phyloP scores from a whole-genome alignment of 2,113 vertebrate genomes.

The Marmota monax region DNA sequence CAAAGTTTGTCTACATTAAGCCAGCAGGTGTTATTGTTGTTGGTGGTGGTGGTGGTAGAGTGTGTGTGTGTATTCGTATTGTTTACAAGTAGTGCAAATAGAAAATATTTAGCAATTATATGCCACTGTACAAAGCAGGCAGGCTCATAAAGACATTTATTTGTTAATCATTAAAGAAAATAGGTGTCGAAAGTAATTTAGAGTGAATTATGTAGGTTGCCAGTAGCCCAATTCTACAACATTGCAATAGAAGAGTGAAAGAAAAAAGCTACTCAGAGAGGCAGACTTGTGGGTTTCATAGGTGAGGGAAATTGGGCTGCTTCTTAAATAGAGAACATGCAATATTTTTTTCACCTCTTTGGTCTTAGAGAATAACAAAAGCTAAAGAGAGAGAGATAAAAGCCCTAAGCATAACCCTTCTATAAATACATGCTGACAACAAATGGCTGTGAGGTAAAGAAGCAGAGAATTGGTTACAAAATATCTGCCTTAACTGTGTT shows the following conservation, averaged over 20 bases:
- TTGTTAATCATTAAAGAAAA: conserved; percentile 62
- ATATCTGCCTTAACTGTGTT: background rate
- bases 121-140: conserved; percentile 19
- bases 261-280: background rate
- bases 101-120: conserved; percentile 56
- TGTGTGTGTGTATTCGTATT: background rate
- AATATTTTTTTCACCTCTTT: background rate
- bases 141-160: conserved; percentile 58
- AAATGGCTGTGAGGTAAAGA: background rate
- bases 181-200: conserved; percentile 50
- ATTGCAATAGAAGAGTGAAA: background rate
- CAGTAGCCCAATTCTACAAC: background rate
- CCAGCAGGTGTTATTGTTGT: conserved; percentile 27
- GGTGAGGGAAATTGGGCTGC: background rate
- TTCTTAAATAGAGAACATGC: background rate
- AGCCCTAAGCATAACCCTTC: background rate
- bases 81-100: conserved; percentile 28
- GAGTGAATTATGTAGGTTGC: conserved; percentile 29
- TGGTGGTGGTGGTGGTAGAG: background rate
- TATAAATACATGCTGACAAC: background rate
- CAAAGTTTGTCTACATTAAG: conserved; percentile 39
- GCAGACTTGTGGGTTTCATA: background rate
- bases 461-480: background rate
- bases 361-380: background rate
- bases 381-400: background rate